Percentiles rank a stretch among this genome's conserved stretches.
Conservation (phyloP, 2,888 invertebrate species). For the Coenonympha arcania region DNA sequence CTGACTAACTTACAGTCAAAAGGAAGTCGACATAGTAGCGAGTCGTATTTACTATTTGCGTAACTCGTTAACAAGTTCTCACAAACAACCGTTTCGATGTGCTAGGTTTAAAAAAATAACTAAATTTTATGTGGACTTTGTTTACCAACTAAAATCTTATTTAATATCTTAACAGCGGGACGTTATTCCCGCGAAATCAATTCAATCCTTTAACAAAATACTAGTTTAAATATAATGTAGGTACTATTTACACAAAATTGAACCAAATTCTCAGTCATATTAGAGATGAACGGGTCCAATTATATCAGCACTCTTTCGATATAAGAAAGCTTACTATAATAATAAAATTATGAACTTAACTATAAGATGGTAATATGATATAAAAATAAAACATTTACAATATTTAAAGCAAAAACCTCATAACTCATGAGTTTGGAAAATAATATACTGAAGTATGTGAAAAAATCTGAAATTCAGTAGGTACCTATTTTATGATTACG, state of each 20-base stretch:
- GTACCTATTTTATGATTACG: too few species aligned
- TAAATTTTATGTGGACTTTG: constrained; percentile 23
- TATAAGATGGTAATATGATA: too few species aligned
- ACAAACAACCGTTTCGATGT: constrained; percentile 27
- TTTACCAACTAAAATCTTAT: constrained; percentile 35
- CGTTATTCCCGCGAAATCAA: constrained; percentile 24
- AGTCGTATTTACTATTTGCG: constrained; percentile 1
- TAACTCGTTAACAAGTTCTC: constrained; percentile 6
- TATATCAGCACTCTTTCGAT: constrained; percentile 23
- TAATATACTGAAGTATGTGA: too few species aligned
- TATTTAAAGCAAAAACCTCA: too few species aligned
- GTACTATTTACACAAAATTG: constrained; percentile 67
- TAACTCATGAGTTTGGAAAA: too few species aligned
- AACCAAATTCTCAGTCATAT: constrained; percentile 71
- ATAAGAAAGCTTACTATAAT: constrained; percentile 15
- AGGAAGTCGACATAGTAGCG: constrained; percentile 9
- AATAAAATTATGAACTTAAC: constrained; percentile 15
- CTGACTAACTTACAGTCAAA: constrained; percentile 25
- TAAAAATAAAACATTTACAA: too few species aligned
- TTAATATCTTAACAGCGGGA: constrained; percentile 36
- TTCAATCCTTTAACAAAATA: constrained; percentile 25
- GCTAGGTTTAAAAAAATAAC: constrained; percentile 24
- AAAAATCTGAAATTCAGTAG: too few species aligned
- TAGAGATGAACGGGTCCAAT: constrained; percentile 41
- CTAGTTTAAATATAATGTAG: constrained; percentile 53